A percentile compares a stretch with the other conserved stretches of the same genome.
Conservation (phyloP, 2,888 invertebrate species). For the Agrilus cyanescens region DNA sequence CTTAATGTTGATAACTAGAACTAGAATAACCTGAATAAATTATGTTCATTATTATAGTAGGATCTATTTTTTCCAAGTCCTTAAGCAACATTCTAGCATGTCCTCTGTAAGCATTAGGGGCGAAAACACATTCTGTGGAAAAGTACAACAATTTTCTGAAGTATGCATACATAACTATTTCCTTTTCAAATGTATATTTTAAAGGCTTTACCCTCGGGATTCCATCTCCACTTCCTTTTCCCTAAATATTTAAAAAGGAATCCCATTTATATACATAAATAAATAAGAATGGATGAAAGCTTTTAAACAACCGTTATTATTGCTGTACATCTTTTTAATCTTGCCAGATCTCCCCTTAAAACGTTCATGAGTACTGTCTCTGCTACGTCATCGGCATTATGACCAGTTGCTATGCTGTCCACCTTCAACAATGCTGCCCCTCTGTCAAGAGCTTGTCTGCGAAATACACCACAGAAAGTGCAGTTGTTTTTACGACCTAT, state of each 20-base stretch:
- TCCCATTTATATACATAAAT: neutral
- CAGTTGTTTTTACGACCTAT: conserved; percentile 89
- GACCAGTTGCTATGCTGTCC: conserved; percentile 91
- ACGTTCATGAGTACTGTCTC: conserved; percentile 98
- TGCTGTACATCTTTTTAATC: conserved; percentile 83
- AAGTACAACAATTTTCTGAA: conserved; percentile 94
- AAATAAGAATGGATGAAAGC: neutral
- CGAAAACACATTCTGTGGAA: conserved; percentile 97
- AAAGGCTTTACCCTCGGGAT: conserved; percentile 91
- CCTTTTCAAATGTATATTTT: conserved; percentile 97
- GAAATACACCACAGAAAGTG: conserved; percentile 90
- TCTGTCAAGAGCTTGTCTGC: conserved; percentile 90
- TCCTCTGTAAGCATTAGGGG: conserved; percentile 94
- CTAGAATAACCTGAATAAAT: conserved; percentile 88
- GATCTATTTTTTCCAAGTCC: conserved; percentile 87
- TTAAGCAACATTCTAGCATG: conserved; percentile 84
- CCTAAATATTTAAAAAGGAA: conserved; percentile 38
- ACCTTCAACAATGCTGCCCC: conserved; percentile 83
- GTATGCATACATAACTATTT: conserved; percentile 99
- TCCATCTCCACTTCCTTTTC: conserved; percentile 52
- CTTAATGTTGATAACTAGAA: too few species aligned
- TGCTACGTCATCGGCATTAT: conserved; percentile 96
- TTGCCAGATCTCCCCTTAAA: conserved; percentile 88
- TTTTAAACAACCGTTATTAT: conserved; percentile 61
- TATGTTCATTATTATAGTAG: conserved; percentile 85